A percentile compares a stretch with the other conserved stretches of the same genome.
Conservation (phyloP, 2,113 vertebrate genomes). For the Otus sunia region DNA sequence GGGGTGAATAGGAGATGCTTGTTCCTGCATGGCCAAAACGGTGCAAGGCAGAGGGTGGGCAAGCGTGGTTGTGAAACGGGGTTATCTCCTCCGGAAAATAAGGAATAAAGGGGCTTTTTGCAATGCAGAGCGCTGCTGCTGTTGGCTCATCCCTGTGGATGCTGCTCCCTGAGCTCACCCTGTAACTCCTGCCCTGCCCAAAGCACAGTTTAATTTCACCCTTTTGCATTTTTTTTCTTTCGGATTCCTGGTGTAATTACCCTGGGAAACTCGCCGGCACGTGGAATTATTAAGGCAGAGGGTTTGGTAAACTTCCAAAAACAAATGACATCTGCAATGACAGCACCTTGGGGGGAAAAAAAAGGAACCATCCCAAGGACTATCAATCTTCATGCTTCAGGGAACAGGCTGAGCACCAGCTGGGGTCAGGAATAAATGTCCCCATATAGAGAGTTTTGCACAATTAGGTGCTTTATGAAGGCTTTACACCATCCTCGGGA, state of each 20-base stretch:
- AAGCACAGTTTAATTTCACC: not conserved
- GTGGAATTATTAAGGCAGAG: not conserved
- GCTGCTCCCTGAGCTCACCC: not conserved
- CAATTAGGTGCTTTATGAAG: slow-evolving; percentile 68
- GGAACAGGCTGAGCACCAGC: slow-evolving; percentile 57
- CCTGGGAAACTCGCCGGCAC: not conserved
- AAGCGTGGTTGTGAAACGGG: accelerated
- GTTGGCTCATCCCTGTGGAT: not conserved
- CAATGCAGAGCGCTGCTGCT: accelerated
- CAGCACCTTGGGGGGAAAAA: not conserved
- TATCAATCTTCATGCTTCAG: slow-evolving; percentile 61
- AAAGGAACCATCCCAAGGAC: not conserved
- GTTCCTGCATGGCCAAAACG: accelerated
- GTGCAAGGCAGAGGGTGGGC: not conserved
- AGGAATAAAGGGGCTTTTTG: not conserved
- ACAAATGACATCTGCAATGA: not conserved
- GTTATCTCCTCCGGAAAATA: not conserved
- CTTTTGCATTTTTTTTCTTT: not conserved
- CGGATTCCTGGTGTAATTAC: not conserved
- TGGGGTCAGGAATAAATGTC: slow-evolving; percentile 63
- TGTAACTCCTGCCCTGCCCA: not conserved
- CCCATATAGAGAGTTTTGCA: slow-evolving; percentile 37
- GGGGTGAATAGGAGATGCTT: not conserved
- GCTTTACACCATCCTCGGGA: slow-evolving; percentile 16
- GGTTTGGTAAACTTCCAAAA: not conserved